phyloP scores from a whole-genome alignment of 2,113 vertebrate species.

The Aepyceros melampus region DNA sequence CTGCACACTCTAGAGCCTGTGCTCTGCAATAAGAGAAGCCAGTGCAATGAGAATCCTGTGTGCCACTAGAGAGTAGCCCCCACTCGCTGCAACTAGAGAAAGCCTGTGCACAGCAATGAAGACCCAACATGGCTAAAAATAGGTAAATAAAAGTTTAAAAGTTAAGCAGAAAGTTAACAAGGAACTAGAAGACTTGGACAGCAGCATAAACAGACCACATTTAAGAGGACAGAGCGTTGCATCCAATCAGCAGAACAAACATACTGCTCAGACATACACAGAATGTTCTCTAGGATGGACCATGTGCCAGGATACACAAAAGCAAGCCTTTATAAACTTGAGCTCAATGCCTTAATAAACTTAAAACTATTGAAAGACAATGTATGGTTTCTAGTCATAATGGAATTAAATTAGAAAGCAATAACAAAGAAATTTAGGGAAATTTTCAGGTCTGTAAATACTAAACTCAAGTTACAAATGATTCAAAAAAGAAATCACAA shows the following conservation, averaged over 20 bases:
- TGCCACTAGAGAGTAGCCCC: not conserved
- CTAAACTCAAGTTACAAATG: not conserved
- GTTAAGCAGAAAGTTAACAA: not conserved
- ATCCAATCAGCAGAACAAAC: not conserved
- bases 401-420: not conserved
- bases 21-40: not conserved
- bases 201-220: not conserved
- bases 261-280: not conserved
- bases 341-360: not conserved
- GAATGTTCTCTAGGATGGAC: not conserved
- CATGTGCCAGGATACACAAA: not conserved
- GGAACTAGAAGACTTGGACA: not conserved
- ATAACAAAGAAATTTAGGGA: not conserved
- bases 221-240: not conserved
- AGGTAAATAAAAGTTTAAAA: not conserved
- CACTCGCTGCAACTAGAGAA: not conserved
- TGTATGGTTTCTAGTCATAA: not conserved
- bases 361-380: not conserved
- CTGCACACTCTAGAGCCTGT: not conserved
- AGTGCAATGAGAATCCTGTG: not conserved
- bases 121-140: not conserved
- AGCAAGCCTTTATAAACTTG: not conserved
- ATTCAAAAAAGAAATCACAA: not conserved
- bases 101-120: not conserved
- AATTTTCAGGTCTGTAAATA: not conserved